These are phyloP conservation scores for Caerostris extrusa DNA, from an alignment of 1,140 invertebrate species.

Conservation along the genomic window DNA sequence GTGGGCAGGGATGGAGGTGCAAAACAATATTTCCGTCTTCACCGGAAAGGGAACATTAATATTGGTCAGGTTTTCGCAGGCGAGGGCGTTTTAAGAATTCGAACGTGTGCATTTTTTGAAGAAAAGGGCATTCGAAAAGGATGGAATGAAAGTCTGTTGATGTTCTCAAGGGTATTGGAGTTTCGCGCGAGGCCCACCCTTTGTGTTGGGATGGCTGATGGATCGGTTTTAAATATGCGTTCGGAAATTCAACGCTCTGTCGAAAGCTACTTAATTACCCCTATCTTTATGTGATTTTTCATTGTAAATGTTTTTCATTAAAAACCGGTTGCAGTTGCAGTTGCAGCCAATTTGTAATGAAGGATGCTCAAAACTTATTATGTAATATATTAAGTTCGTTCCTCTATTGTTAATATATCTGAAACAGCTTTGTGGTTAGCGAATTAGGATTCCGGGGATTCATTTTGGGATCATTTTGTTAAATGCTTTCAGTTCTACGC, in stretches of 20 bases:
- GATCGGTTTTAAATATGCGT: background rate
- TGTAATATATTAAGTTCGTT: too few species aligned
- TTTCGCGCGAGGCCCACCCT: background rate
- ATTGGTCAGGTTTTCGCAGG: conserved; percentile 16
- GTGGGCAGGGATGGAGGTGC: background rate
- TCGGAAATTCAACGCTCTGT: background rate
- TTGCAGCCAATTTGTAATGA: too few species aligned
- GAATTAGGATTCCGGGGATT: too few species aligned
- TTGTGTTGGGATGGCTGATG: background rate
- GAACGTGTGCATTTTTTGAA: conserved; percentile 18
- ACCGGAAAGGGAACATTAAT: background rate
- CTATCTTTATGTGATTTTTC: too few species aligned
- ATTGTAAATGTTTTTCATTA: too few species aligned
- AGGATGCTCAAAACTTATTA: too few species aligned
- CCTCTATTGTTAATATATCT: too few species aligned
- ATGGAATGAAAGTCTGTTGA: background rate
- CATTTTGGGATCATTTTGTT: too few species aligned
- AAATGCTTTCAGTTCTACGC: too few species aligned
- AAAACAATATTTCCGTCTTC: background rate
- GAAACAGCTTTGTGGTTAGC: too few species aligned
- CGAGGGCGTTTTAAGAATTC: conserved; percentile 12
- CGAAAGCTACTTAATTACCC: background rate
- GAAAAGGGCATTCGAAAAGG: conserved; percentile 5
- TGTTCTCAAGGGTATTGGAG: conserved; percentile 4
- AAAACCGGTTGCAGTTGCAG: too few species aligned